Conservation (phyloP, 2,113 vertebrate species). For the Pundamilia nyererei region DNA sequence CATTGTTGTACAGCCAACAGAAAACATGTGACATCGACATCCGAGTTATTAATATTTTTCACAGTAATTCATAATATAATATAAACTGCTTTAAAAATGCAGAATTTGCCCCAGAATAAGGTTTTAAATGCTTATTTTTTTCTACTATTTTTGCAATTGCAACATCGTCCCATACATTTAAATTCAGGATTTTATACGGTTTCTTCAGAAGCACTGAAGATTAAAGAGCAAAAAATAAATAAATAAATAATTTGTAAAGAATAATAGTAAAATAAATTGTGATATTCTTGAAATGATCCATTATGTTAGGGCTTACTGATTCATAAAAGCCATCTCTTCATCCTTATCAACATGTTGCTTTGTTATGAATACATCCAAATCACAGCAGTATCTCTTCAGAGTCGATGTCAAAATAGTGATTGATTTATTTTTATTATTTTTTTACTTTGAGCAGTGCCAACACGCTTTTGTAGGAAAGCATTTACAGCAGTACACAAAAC, state of each 20-base stretch:
- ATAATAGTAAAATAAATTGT: background rate
- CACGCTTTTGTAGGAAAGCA: background rate
- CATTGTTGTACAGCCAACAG: background rate
- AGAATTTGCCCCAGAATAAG: background rate
- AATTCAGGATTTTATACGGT: background rate
- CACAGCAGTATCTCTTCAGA: background rate
- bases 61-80: background rate
- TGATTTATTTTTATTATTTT: accelerated
- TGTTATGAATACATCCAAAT: background rate
- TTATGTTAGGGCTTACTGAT: background rate
- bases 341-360: background rate
- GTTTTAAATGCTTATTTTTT: background rate
- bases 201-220: background rate
- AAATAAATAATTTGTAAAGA: background rate
- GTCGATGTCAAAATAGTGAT: background rate
- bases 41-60: background rate
- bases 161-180: background rate
- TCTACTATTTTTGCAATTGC: background rate
- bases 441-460: background rate
- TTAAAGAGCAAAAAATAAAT: background rate
- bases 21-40: background rate
- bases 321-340: background rate
- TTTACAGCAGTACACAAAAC: background rate
- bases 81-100: background rate
- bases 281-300: background rate